These are phyloP conservation scores for Hycleus phaleratus DNA, from an alignment of 1,140 invertebrate genomes.

Conservation along the genomic window DNA sequence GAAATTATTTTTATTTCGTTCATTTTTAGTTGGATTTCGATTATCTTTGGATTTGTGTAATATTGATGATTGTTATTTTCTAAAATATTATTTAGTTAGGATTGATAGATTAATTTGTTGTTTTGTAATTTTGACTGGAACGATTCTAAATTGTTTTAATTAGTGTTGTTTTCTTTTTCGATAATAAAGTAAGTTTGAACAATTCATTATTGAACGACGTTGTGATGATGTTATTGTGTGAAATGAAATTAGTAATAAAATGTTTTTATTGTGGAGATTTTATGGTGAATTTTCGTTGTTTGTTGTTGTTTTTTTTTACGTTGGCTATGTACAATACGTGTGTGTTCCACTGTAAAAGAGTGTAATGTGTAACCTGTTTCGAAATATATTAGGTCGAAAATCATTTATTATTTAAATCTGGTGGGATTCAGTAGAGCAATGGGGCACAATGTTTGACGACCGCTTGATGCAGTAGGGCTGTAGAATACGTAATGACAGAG, in stretches of 20 bases:
- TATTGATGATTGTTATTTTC: too few relatives aligned
- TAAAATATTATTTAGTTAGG: too few relatives aligned
- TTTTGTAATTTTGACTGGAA: too few relatives aligned
- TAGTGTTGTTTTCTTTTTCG: too few relatives aligned
- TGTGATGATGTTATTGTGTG: background rate
- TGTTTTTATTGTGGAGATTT: slow-evolving; percentile 1
- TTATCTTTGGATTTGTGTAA: too few relatives aligned
- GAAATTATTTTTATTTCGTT: too few relatives aligned
- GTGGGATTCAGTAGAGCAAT: slow-evolving; percentile 10
- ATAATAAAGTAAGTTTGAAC: background rate
- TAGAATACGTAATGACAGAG: slow-evolving; percentile 12
- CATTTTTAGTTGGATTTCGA: too few relatives aligned
- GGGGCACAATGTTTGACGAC: slow-evolving; percentile 13
- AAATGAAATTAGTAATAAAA: slow-evolving; percentile 3
- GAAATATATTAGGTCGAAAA: slow-evolving; percentile 10
- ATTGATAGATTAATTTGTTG: too few relatives aligned
- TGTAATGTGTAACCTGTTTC: slow-evolving; percentile 8
- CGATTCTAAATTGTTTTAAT: too few relatives aligned
- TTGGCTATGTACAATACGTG: background rate
- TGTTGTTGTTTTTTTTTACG: background rate
- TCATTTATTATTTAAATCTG: slow-evolving; percentile 17
- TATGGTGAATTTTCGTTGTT: background rate
- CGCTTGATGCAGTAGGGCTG: slow-evolving; percentile 13
- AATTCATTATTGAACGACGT: slow-evolving; percentile 1
- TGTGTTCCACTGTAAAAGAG: background rate